Base-by-base conservation (phyloP, 2,888 invertebrate genomes). In the Agonopterix heracliana region DNA sequence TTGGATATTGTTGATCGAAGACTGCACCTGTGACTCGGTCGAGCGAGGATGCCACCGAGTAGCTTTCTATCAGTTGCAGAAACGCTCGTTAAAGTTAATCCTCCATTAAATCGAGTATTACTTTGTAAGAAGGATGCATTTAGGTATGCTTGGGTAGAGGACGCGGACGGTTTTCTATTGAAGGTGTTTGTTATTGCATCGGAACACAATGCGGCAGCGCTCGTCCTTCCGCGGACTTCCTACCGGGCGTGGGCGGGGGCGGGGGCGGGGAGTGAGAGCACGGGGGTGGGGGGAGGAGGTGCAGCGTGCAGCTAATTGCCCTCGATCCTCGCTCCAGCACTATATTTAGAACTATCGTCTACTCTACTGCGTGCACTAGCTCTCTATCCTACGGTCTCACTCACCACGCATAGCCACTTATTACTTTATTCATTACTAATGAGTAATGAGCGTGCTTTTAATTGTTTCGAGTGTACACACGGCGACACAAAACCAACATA, bases 291-390 rank as follows among this genome's bases (percentile, higher is more conserved):
- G 52, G n/a, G 47, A 13, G 38, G 49, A 12, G 41, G 47, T 17
- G 36, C 48, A 44, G 34, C 51, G 53, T 61, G 59, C 56, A 51
- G 52, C 56, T 63, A 57, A 63, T 61, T 58, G 64, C 50, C 58
- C 51, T 54, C 56, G 57, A 35, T 56, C 60, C 57, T 56, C 51
- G 52, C 54, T 41, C 48, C 49, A 43, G 43, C 45, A 55, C 56
- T 60, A 60, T 60, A 14, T 14, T 14, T 7, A 14, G 5, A 14
- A 14, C 14, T 2, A 7, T 8, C 14, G 36, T 13, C 36, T 14
- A 12, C 13, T 14, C 9, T 10, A 14, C 14, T 10, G 11, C 41
- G 12, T n/a, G 38, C 38, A 38, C 38, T 9, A 38, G 9, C 38
- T 8, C 5, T 35, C 35, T 9, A n/a, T n/a, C 10, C 38, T n/a